Evolutionary conservation across 2,113 vertebrate species (phyloP).

Genomic region (Lucifuga dentata): DNA sequence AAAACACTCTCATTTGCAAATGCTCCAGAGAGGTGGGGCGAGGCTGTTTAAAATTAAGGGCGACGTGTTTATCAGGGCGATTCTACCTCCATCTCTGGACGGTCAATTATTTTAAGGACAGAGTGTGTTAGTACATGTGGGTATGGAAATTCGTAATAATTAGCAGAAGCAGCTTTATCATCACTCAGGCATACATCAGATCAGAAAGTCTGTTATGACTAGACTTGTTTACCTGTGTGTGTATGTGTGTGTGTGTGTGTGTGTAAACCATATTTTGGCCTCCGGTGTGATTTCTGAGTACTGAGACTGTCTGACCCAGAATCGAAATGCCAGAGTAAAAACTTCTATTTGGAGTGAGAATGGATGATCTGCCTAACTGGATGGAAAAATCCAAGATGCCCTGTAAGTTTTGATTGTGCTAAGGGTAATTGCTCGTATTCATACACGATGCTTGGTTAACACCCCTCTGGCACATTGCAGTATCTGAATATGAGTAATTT

Average conservation of each 20-base stretch:
- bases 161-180: constrained; percentile 57
- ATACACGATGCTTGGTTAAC: constrained; percentile 31
- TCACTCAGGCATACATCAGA: constrained; percentile 41
- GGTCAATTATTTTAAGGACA: constrained; percentile 63
- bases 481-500: constrained; percentile 12
- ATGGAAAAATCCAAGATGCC: constrained; percentile 31
- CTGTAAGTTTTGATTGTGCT: constrained; percentile 30
- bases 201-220: constrained; percentile 40
- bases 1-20: constrained; percentile 53
- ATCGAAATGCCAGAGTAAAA: constrained; percentile 27
- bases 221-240: constrained; percentile 49
- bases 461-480: constrained; percentile 28
- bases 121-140: constrained; percentile 51
- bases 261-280: constrained; percentile 22
- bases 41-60: constrained; percentile 52
- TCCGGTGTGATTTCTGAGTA: constrained; percentile 26
- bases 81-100: constrained; percentile 53
- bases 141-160: constrained; percentile 27
- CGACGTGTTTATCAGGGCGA: constrained; percentile 58
- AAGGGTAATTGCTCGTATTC: constrained; percentile 35
- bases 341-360: constrained; percentile 37
- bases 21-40: constrained; percentile 37
- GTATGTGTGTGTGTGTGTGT: constrained; percentile 21
- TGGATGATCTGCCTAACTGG: constrained; percentile 27
- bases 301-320: constrained; percentile 34